Base-by-base conservation (phyloP, 37 sponge, comb jelly and placozoan genomes). In the Beroe forskalii region DNA sequence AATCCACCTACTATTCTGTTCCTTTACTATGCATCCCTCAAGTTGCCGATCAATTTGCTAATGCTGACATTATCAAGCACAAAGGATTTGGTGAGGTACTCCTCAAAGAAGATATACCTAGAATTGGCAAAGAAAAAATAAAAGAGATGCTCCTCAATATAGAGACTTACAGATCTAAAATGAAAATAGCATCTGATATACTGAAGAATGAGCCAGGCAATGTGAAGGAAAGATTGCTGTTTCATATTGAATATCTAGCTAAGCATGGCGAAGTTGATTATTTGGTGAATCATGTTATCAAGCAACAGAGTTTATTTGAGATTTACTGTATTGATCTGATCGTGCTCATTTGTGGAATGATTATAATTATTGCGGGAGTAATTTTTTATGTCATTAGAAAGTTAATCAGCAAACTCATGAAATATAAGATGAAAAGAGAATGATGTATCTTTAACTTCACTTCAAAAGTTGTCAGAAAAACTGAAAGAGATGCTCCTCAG, bases 181-280 rank as follows among this genome's bases (percentile, higher is more conserved):
- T 64, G 67, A 24, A 64, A 6, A 14, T 8, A 64, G 67, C 67
- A n/a, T n/a, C 28, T 64, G 28, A 64, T 55, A 55, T 63, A 63
- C 28, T 63, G 9, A 30, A 63, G 24, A 63, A 63, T 63, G 66
- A 63, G 66, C 66, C 66, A 3, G 66, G 66, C 2, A 63, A 63
- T 20, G 66, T 63, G 66, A 63, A 19, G 25, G 66, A 63, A 19
- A 63, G 25, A 4, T 30, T 63, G 28, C 4, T 63, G 14, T 63
- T 63, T 20, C 25, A n/a, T 19, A 30, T 63, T 6, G 66, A 63
- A 19, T 19, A 63, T 23, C 28, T 63, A 30, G 66, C 66, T n/a
- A 19, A 63, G 66, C 25, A 23, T 63, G 25, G 25, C 4, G 25
- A 63, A 4, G 66, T 20, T 6, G 66, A 63, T 19, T 63, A 63